Percentiles rank a stretch among this genome's conserved stretches.
Evolutionary conservation across 2,797 vertebrate species (phyloP).

Genomic region (Oceanodroma leucorhoa): DNA sequence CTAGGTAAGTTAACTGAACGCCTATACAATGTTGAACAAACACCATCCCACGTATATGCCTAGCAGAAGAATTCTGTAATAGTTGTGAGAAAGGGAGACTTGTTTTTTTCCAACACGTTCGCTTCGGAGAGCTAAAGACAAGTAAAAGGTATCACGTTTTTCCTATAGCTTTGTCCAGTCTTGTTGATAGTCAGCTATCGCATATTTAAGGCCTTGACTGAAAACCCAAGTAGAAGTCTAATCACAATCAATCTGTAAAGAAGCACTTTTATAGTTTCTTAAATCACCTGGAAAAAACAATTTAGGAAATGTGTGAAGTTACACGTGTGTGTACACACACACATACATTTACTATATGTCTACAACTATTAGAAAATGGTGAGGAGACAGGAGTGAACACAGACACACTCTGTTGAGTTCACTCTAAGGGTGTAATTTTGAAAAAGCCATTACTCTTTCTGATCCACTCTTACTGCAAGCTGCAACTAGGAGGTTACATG

Average conservation of each 20-base stretch:
- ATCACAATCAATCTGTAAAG: background rate
- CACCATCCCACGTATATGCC: background rate
- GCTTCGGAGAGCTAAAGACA: background rate
- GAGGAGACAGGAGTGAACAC: background rate
- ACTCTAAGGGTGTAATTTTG: background rate
- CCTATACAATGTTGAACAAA: background rate
- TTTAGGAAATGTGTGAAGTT: background rate
- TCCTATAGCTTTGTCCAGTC: background rate
- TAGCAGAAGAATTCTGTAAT: background rate
- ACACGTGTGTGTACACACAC: background rate
- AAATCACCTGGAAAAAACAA: background rate
- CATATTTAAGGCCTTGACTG: background rate
- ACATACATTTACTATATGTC: background rate
- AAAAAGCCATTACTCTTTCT: background rate
- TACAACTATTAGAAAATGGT: background rate
- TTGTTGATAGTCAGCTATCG: background rate
- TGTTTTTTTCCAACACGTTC: background rate
- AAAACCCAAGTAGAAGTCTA: background rate
- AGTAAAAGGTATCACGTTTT: background rate
- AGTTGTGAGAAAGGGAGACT: background rate
- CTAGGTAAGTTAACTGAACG: background rate
- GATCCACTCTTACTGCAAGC: background rate
- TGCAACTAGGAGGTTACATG: background rate
- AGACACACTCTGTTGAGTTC: background rate
- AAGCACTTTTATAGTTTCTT: background rate